These are phyloP conservation scores for Dermolepida albohirtum DNA, from an alignment of 2,888 invertebrate species.

Conservation along the genomic window DNA sequence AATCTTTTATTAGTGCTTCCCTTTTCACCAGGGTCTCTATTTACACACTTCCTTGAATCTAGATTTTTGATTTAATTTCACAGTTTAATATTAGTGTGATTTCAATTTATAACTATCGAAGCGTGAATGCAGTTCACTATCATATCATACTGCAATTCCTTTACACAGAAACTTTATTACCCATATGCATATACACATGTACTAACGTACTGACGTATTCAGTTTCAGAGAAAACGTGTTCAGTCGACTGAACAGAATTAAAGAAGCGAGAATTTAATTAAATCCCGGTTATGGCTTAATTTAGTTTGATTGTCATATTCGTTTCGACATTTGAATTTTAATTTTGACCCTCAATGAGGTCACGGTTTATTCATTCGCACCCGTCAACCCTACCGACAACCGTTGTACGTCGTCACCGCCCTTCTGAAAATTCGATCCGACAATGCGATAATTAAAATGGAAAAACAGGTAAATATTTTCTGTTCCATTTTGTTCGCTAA, in stretches of 20 bases:
- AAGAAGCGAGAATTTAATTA: slow-evolving; percentile 45
- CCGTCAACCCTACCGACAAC: not conserved
- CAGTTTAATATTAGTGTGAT: too few species aligned
- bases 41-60: too few species aligned
- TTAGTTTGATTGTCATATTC: slow-evolving; percentile 44
- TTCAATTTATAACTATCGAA: too few species aligned
- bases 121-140: too few species aligned
- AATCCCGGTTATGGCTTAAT: slow-evolving; percentile 41
- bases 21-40: too few species aligned
- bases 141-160: too few species aligned
- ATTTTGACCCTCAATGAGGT: slow-evolving; percentile 30
- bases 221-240: slow-evolving; percentile 13
- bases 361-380: not conserved
- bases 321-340: slow-evolving; percentile 42
- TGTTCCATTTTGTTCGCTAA: slow-evolving; percentile 33
- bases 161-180: too few species aligned
- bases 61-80: too few species aligned
- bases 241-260: slow-evolving; percentile 25
- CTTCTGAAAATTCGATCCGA: slow-evolving; percentile 28
- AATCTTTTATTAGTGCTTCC: too few species aligned
- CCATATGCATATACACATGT: slow-evolving; percentile 1
- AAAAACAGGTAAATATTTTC: slow-evolving; percentile 39
- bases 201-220: slow-evolving; percentile 8
- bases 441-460: slow-evolving; percentile 38
- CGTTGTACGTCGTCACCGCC: not conserved